Base-by-base conservation (phyloP, 2,888 invertebrate species). In the Drosophila differens region DNA sequence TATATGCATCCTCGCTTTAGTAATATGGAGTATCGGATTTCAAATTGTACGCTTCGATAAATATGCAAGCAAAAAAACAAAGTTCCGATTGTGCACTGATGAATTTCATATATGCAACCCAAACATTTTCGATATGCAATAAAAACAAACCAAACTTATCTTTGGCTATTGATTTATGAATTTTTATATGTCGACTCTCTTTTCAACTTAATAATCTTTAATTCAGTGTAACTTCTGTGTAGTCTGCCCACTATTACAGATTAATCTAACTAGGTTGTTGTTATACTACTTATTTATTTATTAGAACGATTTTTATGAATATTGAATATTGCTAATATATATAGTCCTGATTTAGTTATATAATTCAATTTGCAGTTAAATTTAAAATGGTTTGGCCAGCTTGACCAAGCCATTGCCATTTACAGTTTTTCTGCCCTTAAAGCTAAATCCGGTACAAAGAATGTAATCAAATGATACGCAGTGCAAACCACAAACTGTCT, bases 21-120 rank as follows among this genome's bases (percentile, higher is more conserved):
- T 54, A 57, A 32, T 32, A 49, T 52, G 49, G 51, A 44, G 71
- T 76, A 59, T 64, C 67, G 30, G 28, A 37, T 47, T 37, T 30
- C 25, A 44, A 44, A 44, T 7, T 39, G 25, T 12, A 33, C 25
- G 44, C 22, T 22, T n/a, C 30, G 7, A 22, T 25, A 59, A 70
- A 25, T 37, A 35, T 28, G 28, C 16, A 22, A 19, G 19, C 5
- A 54, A 25, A 35, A 30, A 33, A 33, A 54, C 33, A 33, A 47
- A 59, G 16, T 1, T 37, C 5, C 25, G 28, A n/a, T 37, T 28
- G 19, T 33, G n/a, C 51, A 33, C 14, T 52, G 37, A 70, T 53
- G 37, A 58, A 70, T 52, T 69, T 33, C 33, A 19, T 51, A 39
- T 39, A 37, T 33, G 10, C 49, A 30, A 32, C 14, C 39, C 33